These are phyloP conservation scores for Chrysopilus asiliformis DNA, from an alignment of 2,888 invertebrate genomes.

Conservation along the genomic window DNA sequence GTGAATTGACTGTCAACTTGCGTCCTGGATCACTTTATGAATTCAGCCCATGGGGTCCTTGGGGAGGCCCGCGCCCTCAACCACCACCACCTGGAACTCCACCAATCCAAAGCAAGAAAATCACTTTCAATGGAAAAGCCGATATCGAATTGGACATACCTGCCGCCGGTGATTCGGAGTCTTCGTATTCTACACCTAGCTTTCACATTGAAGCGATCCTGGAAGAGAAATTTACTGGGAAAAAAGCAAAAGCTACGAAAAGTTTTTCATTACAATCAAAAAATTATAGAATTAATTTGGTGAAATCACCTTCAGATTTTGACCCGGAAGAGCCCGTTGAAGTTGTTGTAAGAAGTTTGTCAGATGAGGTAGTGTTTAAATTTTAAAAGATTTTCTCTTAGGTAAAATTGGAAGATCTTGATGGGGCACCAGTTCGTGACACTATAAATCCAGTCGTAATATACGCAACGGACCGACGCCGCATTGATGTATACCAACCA, in stretches of 20 bases:
- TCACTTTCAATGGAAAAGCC: conserved; percentile 48
- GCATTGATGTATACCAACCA: too few relatives aligned
- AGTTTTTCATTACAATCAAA: conserved; percentile 64
- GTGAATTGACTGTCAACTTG: conserved; percentile 68
- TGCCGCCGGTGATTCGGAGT: conserved; percentile 36
- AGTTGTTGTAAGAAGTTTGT: conserved; percentile 67
- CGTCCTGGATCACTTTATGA: conserved; percentile 65
- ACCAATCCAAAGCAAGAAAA: conserved; percentile 49
- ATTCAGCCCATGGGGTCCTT: too few relatives aligned
- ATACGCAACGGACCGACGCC: too few relatives aligned
- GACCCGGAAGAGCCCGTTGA: conserved; percentile 78
- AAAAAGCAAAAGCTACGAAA: conserved; percentile 65
- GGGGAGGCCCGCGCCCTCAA: too few relatives aligned
- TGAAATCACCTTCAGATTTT: conserved; percentile 73
- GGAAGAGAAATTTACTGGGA: conserved; percentile 72
- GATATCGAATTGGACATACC: conserved; percentile 63
- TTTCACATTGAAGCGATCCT: conserved; percentile 76
- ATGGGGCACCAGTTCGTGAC: too few relatives aligned
- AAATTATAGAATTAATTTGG: conserved; percentile 59
- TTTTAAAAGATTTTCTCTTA: too few relatives aligned
- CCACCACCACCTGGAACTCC: too few relatives aligned
- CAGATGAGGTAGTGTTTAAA: too few relatives aligned
- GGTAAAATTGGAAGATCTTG: too few relatives aligned
- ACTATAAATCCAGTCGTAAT: too few relatives aligned
- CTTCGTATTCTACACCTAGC: too few relatives aligned